Evolutionary conservation across 2,797 vertebrate genomes (phyloP).

Genomic region (Leuciscus waleckii): DNA sequence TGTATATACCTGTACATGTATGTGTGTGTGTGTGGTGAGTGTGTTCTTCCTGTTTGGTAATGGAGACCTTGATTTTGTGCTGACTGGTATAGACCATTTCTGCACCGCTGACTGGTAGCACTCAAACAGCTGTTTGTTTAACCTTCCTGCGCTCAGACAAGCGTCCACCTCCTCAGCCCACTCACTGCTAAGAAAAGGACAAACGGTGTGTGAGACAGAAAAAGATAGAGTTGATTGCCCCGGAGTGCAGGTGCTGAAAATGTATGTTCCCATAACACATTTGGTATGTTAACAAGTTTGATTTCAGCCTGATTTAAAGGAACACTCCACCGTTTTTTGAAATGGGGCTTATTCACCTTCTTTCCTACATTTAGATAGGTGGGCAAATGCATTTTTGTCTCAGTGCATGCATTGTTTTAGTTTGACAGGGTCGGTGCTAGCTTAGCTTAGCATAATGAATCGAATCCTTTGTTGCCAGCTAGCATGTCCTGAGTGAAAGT

Average conservation of each 20-base stretch:
- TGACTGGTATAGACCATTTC: slow-evolving; percentile 18
- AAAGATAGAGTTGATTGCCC: background rate
- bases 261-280: background rate
- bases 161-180: background rate
- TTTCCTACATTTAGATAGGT: too few species aligned
- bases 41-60: slow-evolving; percentile 24
- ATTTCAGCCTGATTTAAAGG: background rate
- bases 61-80: slow-evolving; percentile 31
- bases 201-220: background rate
- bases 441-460: too few species aligned
- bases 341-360: too few species aligned
- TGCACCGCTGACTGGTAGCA: slow-evolving; percentile 3
- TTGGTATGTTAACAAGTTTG: background rate
- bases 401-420: too few species aligned
- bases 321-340: too few species aligned
- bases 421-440: too few species aligned
- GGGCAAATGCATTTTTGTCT: too few species aligned
- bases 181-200: slow-evolving; percentile 25
- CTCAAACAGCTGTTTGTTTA: slow-evolving; percentile 52
- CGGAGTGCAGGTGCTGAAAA: background rate
- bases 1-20: too few species aligned
- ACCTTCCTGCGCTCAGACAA: slow-evolving; percentile 40
- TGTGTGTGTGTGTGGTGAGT: background rate
- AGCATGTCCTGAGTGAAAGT: too few species aligned
- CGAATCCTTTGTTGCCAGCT: too few species aligned